Evolutionary conservation across 64 coral and sea anemone species (phyloP), one percentile per base, ranked within the genome.

Genomic region (Montipora efflorescens): DNA sequence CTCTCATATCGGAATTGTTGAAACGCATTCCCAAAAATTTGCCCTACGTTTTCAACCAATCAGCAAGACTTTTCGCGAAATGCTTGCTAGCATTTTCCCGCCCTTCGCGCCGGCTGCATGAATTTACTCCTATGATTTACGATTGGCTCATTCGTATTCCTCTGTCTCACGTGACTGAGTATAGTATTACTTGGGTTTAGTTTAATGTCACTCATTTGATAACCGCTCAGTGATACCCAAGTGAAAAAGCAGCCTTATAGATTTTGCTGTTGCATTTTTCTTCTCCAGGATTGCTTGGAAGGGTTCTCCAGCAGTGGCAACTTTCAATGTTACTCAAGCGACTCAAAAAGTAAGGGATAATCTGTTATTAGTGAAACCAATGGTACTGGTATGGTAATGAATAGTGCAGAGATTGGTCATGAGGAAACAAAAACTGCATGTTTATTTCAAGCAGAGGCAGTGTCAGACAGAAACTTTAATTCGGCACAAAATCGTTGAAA

Each of bases 321-420:
- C 84, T 0, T 89, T 94, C 46, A 83, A 78, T 73, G 95, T 92
- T 19, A 79, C 79, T 43, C 92, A 97, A 89, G 71, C 88, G 70
- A 76, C 89, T 68, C 88, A 93, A 92, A 97, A 92, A 75, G 95
- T 97, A 81, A 97, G 14, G 48, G 18, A 7, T n/a, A 18, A 13
- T 36, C 36, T 36, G 36, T 36, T 36, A 36, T 36, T 36, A 44
- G 28, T 46, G 2, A 55, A 55, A 55, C 52, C 5, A 55, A 55
- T 55, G 1, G 52, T 55, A 55, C 10, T 10, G 0, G 44, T 46
- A 13, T 11, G 36, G 36, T 1, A 14, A 4, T 12, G 47, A 46
- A 76, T 2, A 46, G 45, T 76, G 28, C 3, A 8, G 5, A 22
- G 68, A 18, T 71, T 71, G 68, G 20, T 23, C 68, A 5, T 3